Percentiles rank a stretch among this genome's conserved stretches.
phyloP scores from a whole-genome alignment of 2,888 invertebrate species.

The Anorthoa munda region DNA sequence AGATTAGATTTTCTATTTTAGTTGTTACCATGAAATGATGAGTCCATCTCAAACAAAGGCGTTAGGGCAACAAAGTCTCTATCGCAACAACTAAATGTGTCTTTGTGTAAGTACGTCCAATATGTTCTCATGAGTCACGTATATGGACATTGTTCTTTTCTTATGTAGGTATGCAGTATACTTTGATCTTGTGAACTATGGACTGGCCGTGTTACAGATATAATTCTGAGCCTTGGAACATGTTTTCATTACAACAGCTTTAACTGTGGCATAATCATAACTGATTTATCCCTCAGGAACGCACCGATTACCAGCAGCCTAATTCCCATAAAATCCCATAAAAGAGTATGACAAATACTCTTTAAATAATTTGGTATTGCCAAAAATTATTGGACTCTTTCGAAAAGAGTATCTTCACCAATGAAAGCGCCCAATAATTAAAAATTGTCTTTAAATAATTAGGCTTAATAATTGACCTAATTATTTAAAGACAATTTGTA shows the following conservation, averaged over 20 bases:
- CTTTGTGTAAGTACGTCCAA: conserved; percentile 53
- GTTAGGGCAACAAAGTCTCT: conserved; percentile 34
- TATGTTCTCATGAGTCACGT: conserved; percentile 56
- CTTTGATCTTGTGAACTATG: conserved; percentile 55
- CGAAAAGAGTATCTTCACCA: too few relatives aligned
- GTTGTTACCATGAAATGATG: not conserved
- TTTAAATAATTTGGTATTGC: too few relatives aligned
- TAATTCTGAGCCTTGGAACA: conserved; percentile 18
- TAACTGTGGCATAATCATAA: not conserved
- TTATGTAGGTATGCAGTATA: conserved; percentile 15
- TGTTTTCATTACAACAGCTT: conserved; percentile 1
- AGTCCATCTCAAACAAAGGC: conserved; percentile 49
- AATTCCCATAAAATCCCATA: too few relatives aligned
- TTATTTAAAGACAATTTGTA: too few relatives aligned
- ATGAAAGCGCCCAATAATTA: too few relatives aligned
- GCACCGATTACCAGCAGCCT: not conserved
- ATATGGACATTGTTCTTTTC: conserved; percentile 59
- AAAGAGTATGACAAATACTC: too few relatives aligned
- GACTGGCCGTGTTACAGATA: conserved; percentile 25
- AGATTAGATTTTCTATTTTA: not conserved
- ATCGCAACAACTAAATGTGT: conserved; percentile 46
- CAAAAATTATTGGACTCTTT: too few relatives aligned
- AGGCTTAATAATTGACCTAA: too few relatives aligned
- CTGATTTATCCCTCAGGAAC: not conserved
- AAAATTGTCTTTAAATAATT: too few relatives aligned